These are phyloP conservation scores for Furnarius figulus DNA, from an alignment of 2,113 vertebrate genomes.

Conservation along the genomic window DNA sequence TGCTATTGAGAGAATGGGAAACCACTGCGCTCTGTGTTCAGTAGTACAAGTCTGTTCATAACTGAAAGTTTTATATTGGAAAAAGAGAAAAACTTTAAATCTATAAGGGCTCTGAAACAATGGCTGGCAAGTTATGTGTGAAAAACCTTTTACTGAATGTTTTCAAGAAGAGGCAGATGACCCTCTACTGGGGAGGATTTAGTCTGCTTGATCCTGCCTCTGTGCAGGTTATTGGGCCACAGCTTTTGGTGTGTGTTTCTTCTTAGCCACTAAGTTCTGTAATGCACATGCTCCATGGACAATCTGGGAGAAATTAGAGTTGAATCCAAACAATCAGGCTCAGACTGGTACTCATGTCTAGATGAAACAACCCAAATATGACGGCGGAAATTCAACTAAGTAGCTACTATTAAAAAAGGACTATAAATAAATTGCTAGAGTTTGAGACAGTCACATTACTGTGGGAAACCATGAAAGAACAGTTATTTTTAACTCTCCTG, in stretches of 20 bases:
- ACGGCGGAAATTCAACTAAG: conserved; percentile 47
- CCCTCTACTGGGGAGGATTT: not conserved
- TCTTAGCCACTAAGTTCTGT: not conserved
- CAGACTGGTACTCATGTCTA: conserved; percentile 7
- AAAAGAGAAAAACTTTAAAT: not conserved
- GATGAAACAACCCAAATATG: conserved; percentile 46
- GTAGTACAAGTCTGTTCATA: not conserved
- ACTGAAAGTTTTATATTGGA: not conserved
- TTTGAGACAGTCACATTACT: conserved; percentile 5
- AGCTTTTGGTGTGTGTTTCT: conserved; percentile 1
- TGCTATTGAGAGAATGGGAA: not conserved
- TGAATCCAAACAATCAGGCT: conserved; percentile 28
- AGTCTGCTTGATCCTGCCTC: not conserved
- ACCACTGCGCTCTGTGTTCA: not conserved
- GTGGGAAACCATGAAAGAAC: conserved; percentile 40
- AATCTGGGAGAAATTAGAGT: conserved; percentile 55
- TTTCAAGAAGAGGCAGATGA: not conserved
- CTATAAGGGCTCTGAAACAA: not conserved
- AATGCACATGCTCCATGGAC: not conserved
- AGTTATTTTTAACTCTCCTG: conserved; percentile 19
- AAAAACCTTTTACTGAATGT: not conserved
- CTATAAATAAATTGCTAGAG: conserved; percentile 33
- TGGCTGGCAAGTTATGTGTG: not conserved
- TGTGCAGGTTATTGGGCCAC: not conserved
- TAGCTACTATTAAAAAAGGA: conserved; percentile 45